A percentile compares a stretch with the other conserved stretches of the same genome.
phyloP scores from a whole-genome alignment of 2,797 vertebrate genomes.

The Enoplosus armatus region DNA sequence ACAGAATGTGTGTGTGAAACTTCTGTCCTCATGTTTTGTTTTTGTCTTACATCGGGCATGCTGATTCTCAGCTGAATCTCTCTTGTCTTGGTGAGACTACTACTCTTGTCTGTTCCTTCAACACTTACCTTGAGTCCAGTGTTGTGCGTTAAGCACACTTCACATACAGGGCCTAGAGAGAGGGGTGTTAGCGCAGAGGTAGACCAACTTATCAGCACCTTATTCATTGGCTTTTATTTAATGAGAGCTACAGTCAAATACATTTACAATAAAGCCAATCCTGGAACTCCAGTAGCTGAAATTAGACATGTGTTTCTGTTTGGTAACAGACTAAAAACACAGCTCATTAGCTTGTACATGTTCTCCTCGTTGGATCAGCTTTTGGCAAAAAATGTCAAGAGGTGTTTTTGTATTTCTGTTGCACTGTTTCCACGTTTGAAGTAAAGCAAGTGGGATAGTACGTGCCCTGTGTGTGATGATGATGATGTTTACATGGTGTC shows the following conservation, averaged over 20 bases:
- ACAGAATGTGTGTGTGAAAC: slow-evolving; percentile 20
- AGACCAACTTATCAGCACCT: slow-evolving; percentile 70
- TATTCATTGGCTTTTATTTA: slow-evolving; percentile 33
- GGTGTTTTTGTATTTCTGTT: slow-evolving; percentile 12
- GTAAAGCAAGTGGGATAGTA: slow-evolving; percentile 15
- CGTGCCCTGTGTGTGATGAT: slow-evolving; percentile 43
- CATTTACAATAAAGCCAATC: slow-evolving; percentile 25
- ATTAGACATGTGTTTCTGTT: not conserved
- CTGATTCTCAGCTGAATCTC: slow-evolving; percentile 23
- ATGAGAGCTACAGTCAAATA: slow-evolving; percentile 19
- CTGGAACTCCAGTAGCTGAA: slow-evolving; percentile 3
- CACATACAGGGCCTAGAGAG: slow-evolving; percentile 61
- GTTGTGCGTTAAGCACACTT: slow-evolving; percentile 65
- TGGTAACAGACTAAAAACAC: not conserved
- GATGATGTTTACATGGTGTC: slow-evolving; percentile 56
- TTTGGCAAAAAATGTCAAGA: slow-evolving; percentile 1
- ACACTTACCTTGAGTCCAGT: slow-evolving; percentile 45
- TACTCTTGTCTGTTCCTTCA: slow-evolving; percentile 8
- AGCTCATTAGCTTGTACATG: not conserved
- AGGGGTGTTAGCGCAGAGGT: slow-evolving; percentile 62
- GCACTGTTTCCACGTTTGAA: slow-evolving; percentile 20
- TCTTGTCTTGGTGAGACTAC: not conserved
- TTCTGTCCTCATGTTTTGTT: slow-evolving; percentile 7
- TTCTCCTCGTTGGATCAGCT: not conserved
- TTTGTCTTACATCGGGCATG: slow-evolving; percentile 22